Base-by-base conservation (phyloP, 2,797 vertebrate species). In the Rhincodon typus region DNA sequence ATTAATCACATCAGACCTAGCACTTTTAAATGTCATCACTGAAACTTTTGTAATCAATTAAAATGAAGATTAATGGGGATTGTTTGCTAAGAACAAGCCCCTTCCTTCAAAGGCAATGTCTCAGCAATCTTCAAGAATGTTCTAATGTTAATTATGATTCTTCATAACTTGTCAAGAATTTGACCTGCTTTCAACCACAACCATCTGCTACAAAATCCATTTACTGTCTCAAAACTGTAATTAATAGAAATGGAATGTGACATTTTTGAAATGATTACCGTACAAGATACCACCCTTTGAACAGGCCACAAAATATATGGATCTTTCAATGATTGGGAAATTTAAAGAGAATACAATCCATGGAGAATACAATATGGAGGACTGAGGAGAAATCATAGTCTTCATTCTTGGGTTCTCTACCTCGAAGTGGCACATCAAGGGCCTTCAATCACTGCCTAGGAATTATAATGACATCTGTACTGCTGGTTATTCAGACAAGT, bases 1-100 rank as follows among this genome's bases (percentile, higher is more conserved):
- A 98, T 98, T 97, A 98, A 98, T 98, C 98, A 98, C 97, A 97
- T 96, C 97, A 96, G 96, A 96, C 97, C 97, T 97, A 96, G 97
- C 97, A 97, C 97, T 98, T 98, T 97, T 96, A 98, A 98, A 98
- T 98, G 98, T 98, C 98, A 98, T 98, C 97, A 97, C 97, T 97
- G 97, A 98, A 98, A 97, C 98, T 97, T 98, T 98, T 97, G 98
- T 97, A 98, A 98, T 98, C 98, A 98, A 98, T 98, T 98, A 98
- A 97, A 97, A 96, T 96, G 96, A 97, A 98, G 97, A 98, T 98
- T 98, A 98, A 98, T 97, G 98, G 97, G 97, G 97, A 97, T 97
- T 98, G 98, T 98, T 98, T 98, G 97, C 97, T 97, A 96, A 97
- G 97, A 97, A 98, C 97, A 97, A 96, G 97, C 97, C 97, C 46